phyloP scores from a whole-genome alignment of 2,113 vertebrate genomes.

The Mungos mungo region DNA sequence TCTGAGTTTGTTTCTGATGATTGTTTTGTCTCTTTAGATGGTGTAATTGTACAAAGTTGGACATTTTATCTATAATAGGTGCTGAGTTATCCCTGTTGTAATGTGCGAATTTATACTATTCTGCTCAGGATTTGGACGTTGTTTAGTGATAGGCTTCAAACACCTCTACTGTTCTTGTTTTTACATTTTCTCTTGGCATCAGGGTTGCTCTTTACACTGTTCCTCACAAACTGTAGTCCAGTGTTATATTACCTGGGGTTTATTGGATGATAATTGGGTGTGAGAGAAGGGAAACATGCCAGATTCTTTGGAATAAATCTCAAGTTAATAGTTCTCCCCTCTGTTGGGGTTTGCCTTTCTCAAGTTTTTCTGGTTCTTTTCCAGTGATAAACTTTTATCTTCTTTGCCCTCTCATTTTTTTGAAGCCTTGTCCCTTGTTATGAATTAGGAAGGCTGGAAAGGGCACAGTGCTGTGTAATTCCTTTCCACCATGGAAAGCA shows the following conservation, averaged over 20 bases:
- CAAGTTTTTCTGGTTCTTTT: not conserved
- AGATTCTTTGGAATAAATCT: not conserved
- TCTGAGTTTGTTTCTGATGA: not conserved
- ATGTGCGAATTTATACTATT: not conserved
- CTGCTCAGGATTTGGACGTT: not conserved
- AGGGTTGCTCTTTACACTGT: not conserved
- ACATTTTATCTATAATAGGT: not conserved
- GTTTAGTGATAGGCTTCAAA: not conserved
- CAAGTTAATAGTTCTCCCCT: not conserved
- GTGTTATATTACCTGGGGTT: not conserved
- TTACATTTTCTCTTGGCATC: not conserved
- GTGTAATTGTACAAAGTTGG: not conserved
- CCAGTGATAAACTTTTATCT: not conserved
- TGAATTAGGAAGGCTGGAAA: not conserved
- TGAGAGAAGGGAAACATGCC: not conserved
- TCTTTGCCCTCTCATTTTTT: not conserved
- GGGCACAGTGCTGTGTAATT: not conserved
- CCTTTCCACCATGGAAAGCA: not conserved
- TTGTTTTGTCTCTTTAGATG: not conserved
- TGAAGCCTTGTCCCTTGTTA: not conserved
- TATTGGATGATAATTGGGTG: not conserved
- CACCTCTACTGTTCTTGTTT: not conserved
- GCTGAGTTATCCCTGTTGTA: not conserved
- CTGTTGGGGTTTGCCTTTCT: not conserved
- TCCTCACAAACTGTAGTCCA: not conserved